A percentile compares a stretch with the other conserved stretches of the same genome.
phyloP scores from a whole-genome alignment of 1,140 invertebrate genomes.

The Trichonephila inaurata region DNA sequence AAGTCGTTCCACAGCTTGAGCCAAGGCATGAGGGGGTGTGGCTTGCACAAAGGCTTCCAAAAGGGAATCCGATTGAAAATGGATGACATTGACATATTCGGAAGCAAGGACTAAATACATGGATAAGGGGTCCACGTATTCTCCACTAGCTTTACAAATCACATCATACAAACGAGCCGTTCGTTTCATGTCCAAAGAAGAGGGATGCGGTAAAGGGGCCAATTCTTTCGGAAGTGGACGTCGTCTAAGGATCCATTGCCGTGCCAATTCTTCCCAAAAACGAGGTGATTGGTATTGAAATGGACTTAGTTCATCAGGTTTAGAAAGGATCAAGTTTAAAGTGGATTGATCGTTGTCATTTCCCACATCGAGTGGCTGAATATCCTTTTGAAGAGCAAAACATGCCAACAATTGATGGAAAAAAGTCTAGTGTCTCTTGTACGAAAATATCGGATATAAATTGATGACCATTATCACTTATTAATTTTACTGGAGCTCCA shows the following conservation, averaged over 20 bases:
- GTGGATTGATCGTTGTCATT: background rate
- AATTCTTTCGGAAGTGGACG: slow-evolving; percentile 30
- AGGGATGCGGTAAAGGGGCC: background rate
- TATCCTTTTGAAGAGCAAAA: background rate
- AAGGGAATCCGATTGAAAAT: background rate
- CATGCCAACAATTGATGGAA: background rate
- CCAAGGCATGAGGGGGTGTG: background rate
- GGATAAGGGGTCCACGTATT: background rate
- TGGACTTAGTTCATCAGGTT: background rate
- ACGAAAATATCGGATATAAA: no score
- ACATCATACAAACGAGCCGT: background rate
- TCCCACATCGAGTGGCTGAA: background rate
- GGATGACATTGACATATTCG: background rate
- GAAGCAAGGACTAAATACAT: background rate
- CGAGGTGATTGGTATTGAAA: background rate
- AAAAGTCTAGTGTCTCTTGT: background rate
- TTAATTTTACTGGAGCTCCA: no score
- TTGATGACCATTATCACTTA: no score
- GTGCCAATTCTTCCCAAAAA: slow-evolving; percentile 56
- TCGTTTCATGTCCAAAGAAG: no score
- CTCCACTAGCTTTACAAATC: background rate
- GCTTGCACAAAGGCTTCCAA: background rate
- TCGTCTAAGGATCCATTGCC: background rate
- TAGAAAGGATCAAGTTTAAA: background rate
- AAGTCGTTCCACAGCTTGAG: background rate